A percentile compares a stretch with the other conserved stretches of the same genome.
phyloP scores from a whole-genome alignment of 2,797 vertebrate genomes.

The Oreonectes daqikongensis region DNA sequence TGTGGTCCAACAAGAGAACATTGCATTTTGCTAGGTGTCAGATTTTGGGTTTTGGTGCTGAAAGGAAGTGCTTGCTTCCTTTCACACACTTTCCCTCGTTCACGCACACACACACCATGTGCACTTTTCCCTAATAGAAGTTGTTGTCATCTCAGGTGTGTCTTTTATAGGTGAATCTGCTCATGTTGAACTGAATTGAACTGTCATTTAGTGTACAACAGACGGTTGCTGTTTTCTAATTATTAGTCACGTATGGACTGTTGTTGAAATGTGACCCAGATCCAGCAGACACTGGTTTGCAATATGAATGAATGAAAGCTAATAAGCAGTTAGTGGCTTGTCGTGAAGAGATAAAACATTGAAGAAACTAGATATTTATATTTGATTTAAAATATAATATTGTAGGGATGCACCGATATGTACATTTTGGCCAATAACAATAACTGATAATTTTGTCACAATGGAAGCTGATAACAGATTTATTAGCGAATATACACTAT shows the following conservation, averaged over 20 bases:
- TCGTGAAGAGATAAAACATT: background rate
- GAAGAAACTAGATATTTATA: background rate
- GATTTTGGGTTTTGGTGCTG: background rate
- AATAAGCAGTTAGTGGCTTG: slow-evolving; percentile 14
- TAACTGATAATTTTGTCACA: no score
- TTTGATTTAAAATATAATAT: background rate
- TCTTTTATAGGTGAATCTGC: background rate
- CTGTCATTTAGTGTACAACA: background rate
- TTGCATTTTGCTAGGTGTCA: background rate
- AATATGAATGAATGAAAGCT: slow-evolving; percentile 38
- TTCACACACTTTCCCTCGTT: background rate
- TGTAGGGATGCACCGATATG: no score
- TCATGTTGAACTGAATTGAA: background rate
- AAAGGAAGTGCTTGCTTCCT: slow-evolving; percentile 1
- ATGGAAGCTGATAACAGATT: no score
- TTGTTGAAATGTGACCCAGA: slow-evolving; percentile 42
- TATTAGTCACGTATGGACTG: slow-evolving; percentile 10
- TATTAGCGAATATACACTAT: no score
- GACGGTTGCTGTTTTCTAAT: background rate
- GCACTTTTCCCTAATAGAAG: no score
- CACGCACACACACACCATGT: no score
- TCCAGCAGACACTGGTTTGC: background rate
- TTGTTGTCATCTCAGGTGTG: no score
- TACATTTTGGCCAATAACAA: no score
- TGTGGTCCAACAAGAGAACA: no score